phyloP scores from a whole-genome alignment of 2,888 invertebrate genomes.

The Hedya salicella region DNA sequence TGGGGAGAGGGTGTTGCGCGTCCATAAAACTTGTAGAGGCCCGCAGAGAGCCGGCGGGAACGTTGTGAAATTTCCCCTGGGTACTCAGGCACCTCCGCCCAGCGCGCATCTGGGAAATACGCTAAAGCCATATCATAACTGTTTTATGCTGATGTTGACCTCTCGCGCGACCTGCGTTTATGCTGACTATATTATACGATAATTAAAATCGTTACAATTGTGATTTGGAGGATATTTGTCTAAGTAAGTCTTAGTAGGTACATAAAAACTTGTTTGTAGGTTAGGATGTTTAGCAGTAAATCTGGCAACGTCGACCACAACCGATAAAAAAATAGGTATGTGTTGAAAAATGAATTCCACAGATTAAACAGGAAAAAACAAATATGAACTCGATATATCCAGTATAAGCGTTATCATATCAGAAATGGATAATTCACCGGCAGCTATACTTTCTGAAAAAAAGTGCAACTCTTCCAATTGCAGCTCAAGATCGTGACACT shows the following conservation, averaged over 20 bases:
- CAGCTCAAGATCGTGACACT: no score
- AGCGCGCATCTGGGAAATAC: constrained; percentile 80
- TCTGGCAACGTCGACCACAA: no score
- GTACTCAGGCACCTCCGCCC: constrained; percentile 58
- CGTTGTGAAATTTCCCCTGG: constrained; percentile 78
- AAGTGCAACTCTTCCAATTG: no score
- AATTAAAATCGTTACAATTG: constrained; percentile 16
- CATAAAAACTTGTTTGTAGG: no score
- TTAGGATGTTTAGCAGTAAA: no score
- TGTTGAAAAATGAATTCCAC: no score
- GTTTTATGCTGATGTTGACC: constrained; percentile 84
- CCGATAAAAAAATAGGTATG: no score
- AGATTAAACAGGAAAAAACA: no score
- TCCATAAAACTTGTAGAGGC: constrained; percentile 85
- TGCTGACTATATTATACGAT: constrained; percentile 43
- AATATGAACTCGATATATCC: no score
- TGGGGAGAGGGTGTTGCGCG: constrained; percentile 68
- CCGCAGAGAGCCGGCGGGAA: constrained; percentile 80
- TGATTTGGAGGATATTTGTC: not conserved
- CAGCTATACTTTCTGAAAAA: no score
- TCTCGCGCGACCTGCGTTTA: constrained; percentile 65
- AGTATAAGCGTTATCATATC: no score
- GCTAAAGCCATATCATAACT: constrained; percentile 84
- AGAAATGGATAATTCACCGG: no score
- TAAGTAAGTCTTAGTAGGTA: not conserved